Evolutionary conservation across 1,140 invertebrate genomes (phyloP), one percentile per base, ranked within the genome.

Genomic region (Euwallacea similis): DNA sequence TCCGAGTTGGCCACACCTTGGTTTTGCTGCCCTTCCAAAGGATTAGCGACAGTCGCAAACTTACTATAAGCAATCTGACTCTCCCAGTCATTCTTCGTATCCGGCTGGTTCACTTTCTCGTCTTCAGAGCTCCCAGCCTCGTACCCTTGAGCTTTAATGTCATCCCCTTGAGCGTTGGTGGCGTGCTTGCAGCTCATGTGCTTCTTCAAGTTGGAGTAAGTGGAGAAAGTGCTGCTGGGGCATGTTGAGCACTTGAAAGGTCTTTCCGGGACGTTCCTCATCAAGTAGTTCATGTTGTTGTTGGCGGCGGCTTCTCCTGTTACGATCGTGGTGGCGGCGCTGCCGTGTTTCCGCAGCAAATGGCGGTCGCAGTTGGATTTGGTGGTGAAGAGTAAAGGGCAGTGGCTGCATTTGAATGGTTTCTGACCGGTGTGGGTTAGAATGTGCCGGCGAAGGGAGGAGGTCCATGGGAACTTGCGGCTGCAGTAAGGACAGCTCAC

Each of bases 341-440:
- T 85, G n/a, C 83, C 92, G 79, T 98, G 96, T 79, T 97, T 97
- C 11, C 95, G 85, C 16, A 96, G 82, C 62, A 98, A 81, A 80
- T 98, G 97, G 11, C 96, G 89, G 76, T 98, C 97, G 80, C 97
- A 95, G 81, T 98, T 98, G 2, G 94, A 97, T 78, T 98, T 98
- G 0, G 96, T 98, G 4, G 96, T 98, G 81, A 98, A 98, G 0
- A 95, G 87, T 0, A 98, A 85, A 0, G 92, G 90, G 79, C 97
- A 98, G 74, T 94, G 90, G 0, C 91, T 89, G 81, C 97, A 98
- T 79, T 96, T 94, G 83, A 92, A 98, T 0, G 97, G 97, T 78
- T 98, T 98, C 80, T 98, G 95, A 6, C 96, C 96, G 6, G 94
- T 97, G 77, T 97, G 95, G 0, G 95, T 97, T 0, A 96, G 86